Evolutionary conservation across 2,797 vertebrate genomes (phyloP).

Genomic region (Artibeus jamaicensis): DNA sequence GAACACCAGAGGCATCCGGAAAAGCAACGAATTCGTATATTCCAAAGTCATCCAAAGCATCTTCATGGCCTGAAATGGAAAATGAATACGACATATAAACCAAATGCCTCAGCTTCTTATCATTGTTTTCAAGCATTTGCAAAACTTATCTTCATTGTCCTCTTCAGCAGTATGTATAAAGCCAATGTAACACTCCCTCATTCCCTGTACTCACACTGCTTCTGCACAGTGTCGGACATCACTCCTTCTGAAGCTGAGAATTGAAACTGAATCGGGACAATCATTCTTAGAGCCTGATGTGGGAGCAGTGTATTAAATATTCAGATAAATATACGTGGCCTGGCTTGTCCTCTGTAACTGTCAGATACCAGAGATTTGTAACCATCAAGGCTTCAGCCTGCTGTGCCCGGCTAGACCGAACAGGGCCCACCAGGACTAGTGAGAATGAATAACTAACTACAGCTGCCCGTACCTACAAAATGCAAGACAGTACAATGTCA

Average conservation of each 20-base stretch:
- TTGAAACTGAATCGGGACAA: background rate
- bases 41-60: conserved; percentile 95
- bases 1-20: conserved; percentile 88
- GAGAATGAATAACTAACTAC: background rate
- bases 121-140: background rate
- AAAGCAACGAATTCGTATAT: conserved; percentile 97
- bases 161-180: background rate
- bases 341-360: background rate
- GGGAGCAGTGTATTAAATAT: background rate
- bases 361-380: background rate
- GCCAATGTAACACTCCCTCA: background rate
- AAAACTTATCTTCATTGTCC: background rate
- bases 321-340: background rate
- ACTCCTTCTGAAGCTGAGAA: conserved; percentile 38
- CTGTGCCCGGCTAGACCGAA: background rate
- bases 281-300: background rate
- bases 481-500: background rate
- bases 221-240: background rate
- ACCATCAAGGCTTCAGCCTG: background rate
- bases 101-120: background rate
- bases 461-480: background rate
- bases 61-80: conserved; percentile 91
- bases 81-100: conserved; percentile 32
- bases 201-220: background rate
- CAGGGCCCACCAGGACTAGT: background rate